These are phyloP conservation scores for Cheumatopsyche charites DNA, from an alignment of 1,140 invertebrate genomes.

Conservation along the genomic window DNA sequence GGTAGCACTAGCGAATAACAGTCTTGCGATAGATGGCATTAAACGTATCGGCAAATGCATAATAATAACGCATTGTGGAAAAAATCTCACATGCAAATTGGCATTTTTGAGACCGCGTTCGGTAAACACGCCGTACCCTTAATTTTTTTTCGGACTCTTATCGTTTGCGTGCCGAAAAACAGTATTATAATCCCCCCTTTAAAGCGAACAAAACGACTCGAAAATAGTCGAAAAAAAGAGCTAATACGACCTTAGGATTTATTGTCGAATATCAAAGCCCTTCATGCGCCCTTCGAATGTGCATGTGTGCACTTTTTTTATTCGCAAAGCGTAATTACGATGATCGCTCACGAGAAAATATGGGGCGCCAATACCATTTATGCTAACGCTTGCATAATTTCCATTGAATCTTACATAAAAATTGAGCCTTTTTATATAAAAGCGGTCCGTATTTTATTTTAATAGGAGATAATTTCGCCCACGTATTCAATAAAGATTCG, in stretches of 20 bases:
- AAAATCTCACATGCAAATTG: constrained; percentile 44
- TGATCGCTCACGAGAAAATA: constrained; percentile 11
- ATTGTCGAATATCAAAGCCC: constrained; percentile 32
- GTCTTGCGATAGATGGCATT: constrained; percentile 44
- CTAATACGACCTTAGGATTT: constrained; percentile 27
- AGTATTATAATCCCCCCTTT: constrained; percentile 5
- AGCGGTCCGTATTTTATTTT: too few species aligned
- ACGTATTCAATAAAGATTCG: not conserved
- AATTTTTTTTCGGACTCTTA: constrained; percentile 6
- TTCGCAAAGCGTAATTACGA: constrained; percentile 6
- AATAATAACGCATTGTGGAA: too few species aligned
- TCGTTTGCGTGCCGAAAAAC: constrained; percentile 13
- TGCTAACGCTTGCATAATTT: not conserved
- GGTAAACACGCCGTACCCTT: constrained; percentile 38
- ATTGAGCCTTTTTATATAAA: too few species aligned
- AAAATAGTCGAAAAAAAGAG: too few species aligned
- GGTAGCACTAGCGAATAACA: constrained; percentile 41
- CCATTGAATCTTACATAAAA: too few species aligned
- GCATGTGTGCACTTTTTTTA: not conserved
- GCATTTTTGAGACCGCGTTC: constrained; percentile 31
- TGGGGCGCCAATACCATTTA: constrained; percentile 24
- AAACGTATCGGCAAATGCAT: constrained; percentile 30
- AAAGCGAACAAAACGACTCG: too few species aligned
- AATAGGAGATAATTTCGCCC: not conserved
- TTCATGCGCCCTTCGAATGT: constrained; percentile 11